phyloP scores from a whole-genome alignment of 2,797 vertebrate genomes.

The Sparidentex hasta region DNA sequence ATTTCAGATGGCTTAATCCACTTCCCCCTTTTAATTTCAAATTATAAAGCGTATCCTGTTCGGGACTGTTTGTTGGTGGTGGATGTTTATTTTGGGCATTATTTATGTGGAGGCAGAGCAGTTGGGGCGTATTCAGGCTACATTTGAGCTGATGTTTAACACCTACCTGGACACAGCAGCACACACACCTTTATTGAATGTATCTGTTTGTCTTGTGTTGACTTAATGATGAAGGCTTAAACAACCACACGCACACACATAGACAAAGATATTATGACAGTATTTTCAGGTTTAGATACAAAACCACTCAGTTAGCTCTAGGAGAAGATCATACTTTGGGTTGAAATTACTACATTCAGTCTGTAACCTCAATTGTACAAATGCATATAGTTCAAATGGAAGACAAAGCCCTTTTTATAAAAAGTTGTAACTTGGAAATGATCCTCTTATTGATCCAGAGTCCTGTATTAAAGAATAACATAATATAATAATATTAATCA shows the following conservation, averaged over 20 bases:
- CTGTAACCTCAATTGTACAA: neutral
- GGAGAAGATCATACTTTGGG: too few species aligned
- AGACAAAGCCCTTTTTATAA: neutral
- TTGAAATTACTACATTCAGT: too few species aligned
- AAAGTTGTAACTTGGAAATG: too few species aligned
- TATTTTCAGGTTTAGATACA: too few species aligned
- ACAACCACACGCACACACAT: too few species aligned
- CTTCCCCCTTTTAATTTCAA: conserved; percentile 40
- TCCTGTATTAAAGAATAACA: neutral
- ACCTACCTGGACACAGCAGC: neutral
- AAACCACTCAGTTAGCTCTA: too few species aligned
- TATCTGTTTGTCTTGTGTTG: too few species aligned
- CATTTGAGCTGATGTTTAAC: conserved; percentile 4
- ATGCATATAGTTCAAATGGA: neutral
- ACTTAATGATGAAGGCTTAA: too few species aligned
- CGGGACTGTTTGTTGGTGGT: conserved; percentile 21
- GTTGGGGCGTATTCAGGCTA: neutral
- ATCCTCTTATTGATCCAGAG: neutral
- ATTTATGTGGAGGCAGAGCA: neutral
- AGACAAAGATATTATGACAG: too few species aligned
- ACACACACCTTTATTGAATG: neutral
- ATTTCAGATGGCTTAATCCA: conserved; percentile 39
- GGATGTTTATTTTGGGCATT: conserved; percentile 34
- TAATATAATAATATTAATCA: too few species aligned
- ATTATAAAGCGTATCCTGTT: neutral